Base-by-base conservation (phyloP, 2,113 vertebrate species). In the Hylia prasina region DNA sequence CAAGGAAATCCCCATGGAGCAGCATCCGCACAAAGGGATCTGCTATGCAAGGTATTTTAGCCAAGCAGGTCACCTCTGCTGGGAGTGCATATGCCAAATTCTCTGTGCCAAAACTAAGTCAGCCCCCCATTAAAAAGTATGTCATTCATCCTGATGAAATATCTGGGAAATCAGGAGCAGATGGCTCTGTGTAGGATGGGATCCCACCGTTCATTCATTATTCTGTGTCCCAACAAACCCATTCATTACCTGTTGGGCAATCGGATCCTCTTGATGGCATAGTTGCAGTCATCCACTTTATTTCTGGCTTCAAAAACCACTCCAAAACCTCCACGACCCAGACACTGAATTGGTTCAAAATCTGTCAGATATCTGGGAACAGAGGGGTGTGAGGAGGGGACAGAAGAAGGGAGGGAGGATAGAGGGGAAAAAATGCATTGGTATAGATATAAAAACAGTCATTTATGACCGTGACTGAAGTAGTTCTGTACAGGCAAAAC, bases 281-380 rank as follows among this genome's bases (percentile, higher is more conserved):
- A 99, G 96, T 99, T 98, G 97, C 99, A 99, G 97, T 99, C 99
- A 30, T 99, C 99, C 76, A 99, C 99, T 98, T 99, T 99, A 98
- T 99, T 99, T 92, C 97, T 99, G 68, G 99, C 99, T 98, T 99
- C 99, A 97, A 99, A 99, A 83, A 99, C 99, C 4, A 99, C 99
- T 23, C 99, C 99, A 88, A 99, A 99, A 24, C 99, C 99, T 28
- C 99, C 99, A 15, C 98, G 98, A 31, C 99, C 99, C 54, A 99
- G 98, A 96, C 99, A 99, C 95, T 99, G 99, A 95, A 99, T 98
- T 10, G 99, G 99, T 93, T 99, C 99, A 96, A 99, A 99, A 97
- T 99, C 99, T 54, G 99, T 99, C 95, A 99, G 98, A 23, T 99
- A 99, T 66, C 99, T 99, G 97, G 53, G 48, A 73, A 72, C 42